phyloP scores from a whole-genome alignment of 2,113 vertebrate genomes.

The Psophia crepitans region DNA sequence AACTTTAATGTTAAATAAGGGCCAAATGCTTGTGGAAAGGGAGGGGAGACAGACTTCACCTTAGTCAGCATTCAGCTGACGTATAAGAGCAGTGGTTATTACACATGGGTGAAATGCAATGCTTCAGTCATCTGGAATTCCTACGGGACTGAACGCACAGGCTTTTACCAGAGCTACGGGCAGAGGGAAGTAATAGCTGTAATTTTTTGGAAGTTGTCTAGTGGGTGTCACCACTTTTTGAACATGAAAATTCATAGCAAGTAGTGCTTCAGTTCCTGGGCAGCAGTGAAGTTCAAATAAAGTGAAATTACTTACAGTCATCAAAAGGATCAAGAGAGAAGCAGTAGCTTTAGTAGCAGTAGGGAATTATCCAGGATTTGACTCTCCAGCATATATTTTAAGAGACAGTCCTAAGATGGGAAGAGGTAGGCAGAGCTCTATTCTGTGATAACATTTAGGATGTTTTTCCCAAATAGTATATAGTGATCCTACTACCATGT shows the following conservation, averaged over 20 bases:
- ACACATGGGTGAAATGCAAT: not conserved
- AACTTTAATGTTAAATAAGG: not conserved
- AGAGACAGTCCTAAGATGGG: not conserved
- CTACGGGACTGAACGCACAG: not conserved
- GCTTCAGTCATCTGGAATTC: conserved; percentile 39
- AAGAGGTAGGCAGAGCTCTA: not conserved
- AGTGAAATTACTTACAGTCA: not conserved
- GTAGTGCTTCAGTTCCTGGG: not conserved
- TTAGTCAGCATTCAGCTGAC: not conserved
- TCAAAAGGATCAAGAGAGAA: not conserved
- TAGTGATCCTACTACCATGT: not conserved
- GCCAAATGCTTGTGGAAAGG: not conserved
- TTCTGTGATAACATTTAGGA: not conserved
- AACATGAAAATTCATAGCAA: not conserved
- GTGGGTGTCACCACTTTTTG: not conserved
- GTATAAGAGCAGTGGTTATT: not conserved
- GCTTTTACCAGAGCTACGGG: not conserved
- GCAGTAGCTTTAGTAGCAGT: not conserved
- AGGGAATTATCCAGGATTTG: not conserved
- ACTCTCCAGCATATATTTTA: not conserved
- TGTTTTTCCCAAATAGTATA: not conserved
- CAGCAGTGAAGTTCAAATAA: not conserved
- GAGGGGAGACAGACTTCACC: not conserved
- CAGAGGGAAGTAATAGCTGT: not conserved
- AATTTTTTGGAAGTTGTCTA: not conserved